Percentiles rank a stretch among this genome's conserved stretches.
These are phyloP conservation scores for Alviniconcha strummeri DNA, from an alignment of 2,888 invertebrate genomes.

Conservation along the genomic window DNA sequence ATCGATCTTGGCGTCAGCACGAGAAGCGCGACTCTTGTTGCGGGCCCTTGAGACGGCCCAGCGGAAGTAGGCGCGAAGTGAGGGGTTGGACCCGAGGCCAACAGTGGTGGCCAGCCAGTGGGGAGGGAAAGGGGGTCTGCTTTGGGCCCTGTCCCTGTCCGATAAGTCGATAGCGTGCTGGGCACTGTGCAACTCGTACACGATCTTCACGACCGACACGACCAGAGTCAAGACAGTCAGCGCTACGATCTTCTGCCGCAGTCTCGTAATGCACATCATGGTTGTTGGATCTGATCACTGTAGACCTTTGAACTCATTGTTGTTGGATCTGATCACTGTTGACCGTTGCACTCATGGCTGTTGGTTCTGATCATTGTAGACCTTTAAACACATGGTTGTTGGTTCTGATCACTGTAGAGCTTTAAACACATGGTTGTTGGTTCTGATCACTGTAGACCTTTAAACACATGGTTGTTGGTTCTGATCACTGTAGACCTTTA, in stretches of 20 bases:
- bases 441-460: too few species aligned
- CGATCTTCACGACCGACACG: slow-evolving; percentile 7
- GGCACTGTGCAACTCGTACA: slow-evolving; percentile 21
- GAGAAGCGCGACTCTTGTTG: not conserved
- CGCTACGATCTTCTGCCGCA: not conserved
- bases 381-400: too few species aligned
- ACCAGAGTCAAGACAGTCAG: not conserved
- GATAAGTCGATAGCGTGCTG: not conserved
- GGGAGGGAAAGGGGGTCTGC: not conserved
- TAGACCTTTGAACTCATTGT: not conserved
- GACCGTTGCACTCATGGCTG: too few species aligned
- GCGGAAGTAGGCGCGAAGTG: not conserved
- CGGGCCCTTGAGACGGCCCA: not conserved
- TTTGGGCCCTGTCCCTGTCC: not conserved
- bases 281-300: not conserved
- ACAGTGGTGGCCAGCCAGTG: not conserved
- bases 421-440: too few species aligned
- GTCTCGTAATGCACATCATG: not conserved
- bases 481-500: too few species aligned
- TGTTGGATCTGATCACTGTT: too few species aligned
- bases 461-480: too few species aligned
- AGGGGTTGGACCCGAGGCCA: slow-evolving; percentile 4
- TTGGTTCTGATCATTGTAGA: too few species aligned
- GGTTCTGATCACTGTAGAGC: too few species aligned
- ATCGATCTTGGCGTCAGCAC: slow-evolving; percentile 14